Evolutionary conservation across 1,140 invertebrate genomes (phyloP).

Genomic region (Drosophila tsacasi): DNA sequence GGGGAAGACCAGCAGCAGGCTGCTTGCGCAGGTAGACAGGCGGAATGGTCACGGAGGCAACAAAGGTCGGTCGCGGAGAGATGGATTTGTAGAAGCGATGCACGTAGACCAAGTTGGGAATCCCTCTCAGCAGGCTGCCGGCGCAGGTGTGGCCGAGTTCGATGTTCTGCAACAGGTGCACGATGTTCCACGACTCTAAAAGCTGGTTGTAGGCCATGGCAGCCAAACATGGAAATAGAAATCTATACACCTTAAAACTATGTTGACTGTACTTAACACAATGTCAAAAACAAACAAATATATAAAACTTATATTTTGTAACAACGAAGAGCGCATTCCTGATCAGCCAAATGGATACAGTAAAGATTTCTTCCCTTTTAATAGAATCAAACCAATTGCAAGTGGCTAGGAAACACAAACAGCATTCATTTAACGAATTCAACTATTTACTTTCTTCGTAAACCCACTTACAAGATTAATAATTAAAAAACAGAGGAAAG

Average conservation of each 20-base stretch:
- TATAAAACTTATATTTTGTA: background rate
- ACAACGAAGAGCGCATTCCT: too few species aligned
- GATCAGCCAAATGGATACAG: too few species aligned
- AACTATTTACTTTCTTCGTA: background rate
- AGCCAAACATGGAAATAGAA: background rate
- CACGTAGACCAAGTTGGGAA: constrained; percentile 39
- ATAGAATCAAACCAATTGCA: background rate
- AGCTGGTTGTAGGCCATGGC: background rate
- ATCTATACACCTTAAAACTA: too few species aligned
- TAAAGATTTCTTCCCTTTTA: too few species aligned
- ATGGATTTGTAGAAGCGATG: constrained; percentile 94
- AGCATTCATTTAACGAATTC: background rate
- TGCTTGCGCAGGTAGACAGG: constrained; percentile 97
- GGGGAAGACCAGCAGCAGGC: constrained; percentile 96
- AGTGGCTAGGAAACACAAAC: background rate
- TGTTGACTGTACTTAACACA: too few species aligned
- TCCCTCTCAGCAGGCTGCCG: constrained; percentile 32
- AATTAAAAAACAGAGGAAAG: background rate
- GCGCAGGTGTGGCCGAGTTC: constrained; percentile 56
- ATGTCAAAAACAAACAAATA: background rate
- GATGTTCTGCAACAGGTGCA: constrained; percentile 21
- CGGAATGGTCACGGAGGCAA: constrained; percentile 97
- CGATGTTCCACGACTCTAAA: background rate
- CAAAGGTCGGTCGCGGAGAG: constrained; percentile 96
- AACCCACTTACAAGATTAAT: background rate